Percentiles rank a stretch among this genome's conserved stretches.
Evolutionary conservation across 2,113 vertebrate species (phyloP).

Genomic region (Brachionichthys hirsutus): DNA sequence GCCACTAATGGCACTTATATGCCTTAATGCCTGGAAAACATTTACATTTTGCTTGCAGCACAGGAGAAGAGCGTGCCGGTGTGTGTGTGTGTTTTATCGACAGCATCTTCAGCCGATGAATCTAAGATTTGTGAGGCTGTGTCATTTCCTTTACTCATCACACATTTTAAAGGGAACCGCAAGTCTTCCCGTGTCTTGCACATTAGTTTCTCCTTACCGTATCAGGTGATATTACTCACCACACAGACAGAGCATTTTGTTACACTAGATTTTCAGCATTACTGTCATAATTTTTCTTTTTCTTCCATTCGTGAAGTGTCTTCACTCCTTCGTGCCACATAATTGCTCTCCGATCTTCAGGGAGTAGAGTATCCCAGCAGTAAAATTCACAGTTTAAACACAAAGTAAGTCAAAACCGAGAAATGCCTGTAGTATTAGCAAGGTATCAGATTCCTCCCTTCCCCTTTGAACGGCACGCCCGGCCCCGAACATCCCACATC

Average conservation of each 20-base stretch:
- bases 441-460: constrained; percentile 69
- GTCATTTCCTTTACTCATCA: constrained; percentile 63
- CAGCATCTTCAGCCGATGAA: constrained; percentile 36
- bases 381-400: constrained; percentile 69
- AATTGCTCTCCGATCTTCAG: constrained; percentile 64
- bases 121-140: constrained; percentile 46
- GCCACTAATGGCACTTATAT: constrained; percentile 70
- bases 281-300: constrained; percentile 57
- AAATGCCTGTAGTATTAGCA: constrained; percentile 79
- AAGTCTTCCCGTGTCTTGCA: constrained; percentile 45
- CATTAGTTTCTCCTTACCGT: constrained; percentile 49
- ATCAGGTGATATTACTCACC: constrained; percentile 51
- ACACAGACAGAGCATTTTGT: constrained; percentile 56
- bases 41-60: constrained; percentile 66
- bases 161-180: constrained; percentile 60
- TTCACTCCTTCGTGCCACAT: constrained; percentile 58
- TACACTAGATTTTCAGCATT: constrained; percentile 52
- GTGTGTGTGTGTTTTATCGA: constrained; percentile 36
- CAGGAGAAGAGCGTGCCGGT: constrained; percentile 23
- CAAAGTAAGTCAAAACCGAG: constrained; percentile 70
- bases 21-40: constrained; percentile 68
- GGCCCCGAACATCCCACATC: constrained; percentile 84
- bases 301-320: constrained; percentile 57
- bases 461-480: constrained; percentile 67
- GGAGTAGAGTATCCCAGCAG: constrained; percentile 63